A percentile compares a stretch with the other conserved stretches of the same genome.
Evolutionary conservation across 64 coral and sea anemone genomes (phyloP).

Genomic region (Hydrozoanthus tunicans): DNA sequence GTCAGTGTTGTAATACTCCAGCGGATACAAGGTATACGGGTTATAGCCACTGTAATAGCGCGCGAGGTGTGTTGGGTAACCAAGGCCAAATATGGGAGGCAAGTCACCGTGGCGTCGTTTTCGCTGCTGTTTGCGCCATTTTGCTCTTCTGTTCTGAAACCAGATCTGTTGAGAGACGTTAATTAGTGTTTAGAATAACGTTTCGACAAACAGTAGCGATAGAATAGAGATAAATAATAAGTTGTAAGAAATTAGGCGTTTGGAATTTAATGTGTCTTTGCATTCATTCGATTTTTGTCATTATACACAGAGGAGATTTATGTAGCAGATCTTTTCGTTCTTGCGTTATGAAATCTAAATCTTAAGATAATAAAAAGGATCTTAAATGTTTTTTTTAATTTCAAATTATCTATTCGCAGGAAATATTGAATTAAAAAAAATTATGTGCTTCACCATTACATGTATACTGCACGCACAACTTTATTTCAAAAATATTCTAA

Average conservation of each 20-base stretch:
- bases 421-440: too few relatives aligned
- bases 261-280: too few relatives aligned
- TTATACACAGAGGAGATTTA: not conserved
- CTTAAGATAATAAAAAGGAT: too few relatives aligned
- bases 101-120: constrained; percentile 75
- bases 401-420: too few relatives aligned
- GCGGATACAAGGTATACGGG: constrained; percentile 59
- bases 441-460: too few relatives aligned
- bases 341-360: not conserved
- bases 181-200: not conserved
- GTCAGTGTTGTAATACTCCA: constrained; percentile 89
- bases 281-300: too few relatives aligned
- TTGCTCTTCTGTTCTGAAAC: constrained; percentile 94
- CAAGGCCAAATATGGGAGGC: constrained; percentile 73
- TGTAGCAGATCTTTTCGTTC: not conserved
- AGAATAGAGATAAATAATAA: too few relatives aligned
- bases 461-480: too few relatives aligned
- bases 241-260: too few relatives aligned
- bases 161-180: constrained; percentile 69
- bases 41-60: constrained; percentile 63
- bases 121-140: constrained; percentile 89
- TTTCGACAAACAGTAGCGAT: not conserved
- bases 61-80: constrained; percentile 75
- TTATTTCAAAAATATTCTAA: too few relatives aligned
- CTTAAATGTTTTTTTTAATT: too few relatives aligned